Base-by-base conservation (phyloP, 1,140 invertebrate species). In the Micrasema longulum region DNA sequence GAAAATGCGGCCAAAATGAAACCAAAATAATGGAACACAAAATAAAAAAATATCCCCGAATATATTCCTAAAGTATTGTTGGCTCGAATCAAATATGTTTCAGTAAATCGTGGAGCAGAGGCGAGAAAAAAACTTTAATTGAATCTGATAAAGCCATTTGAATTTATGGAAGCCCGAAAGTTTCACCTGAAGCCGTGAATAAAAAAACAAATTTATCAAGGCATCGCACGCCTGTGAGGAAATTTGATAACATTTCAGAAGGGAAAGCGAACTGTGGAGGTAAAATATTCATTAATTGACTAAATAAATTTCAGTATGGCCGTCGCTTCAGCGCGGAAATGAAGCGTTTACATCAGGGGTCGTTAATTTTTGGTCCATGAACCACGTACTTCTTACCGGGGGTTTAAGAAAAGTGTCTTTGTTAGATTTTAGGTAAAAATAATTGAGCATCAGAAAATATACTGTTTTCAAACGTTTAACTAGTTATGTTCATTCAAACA, bases 151-250 rank as follows among this genome's bases (percentile, higher is more conserved):
- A 63, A 63, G 60, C 60, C 41, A 63, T 63, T 63, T 45, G 60
- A 63, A 63, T 63, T 63, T 63, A 63, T 63, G 60, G 60, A 63
- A 63, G 60, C 60, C 60, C 10, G 16, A 63, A 63, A 63, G 60
- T 63, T 63, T 63, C 43, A 63, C 60, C 60, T 63, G 60, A 26
- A 63, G 36, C 60, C 38, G 38, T 63, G 60, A 63, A 63, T 47
- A 63, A 63, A 63, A 63, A 63, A 63, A 63, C 60, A 63, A 63
- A 63, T 63, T 63, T 63, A 63, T 63, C 60, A 63, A 63, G 60
- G 60, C 60, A 63, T 45, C 47, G 41, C 60, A 26, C 26, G 60
- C 60, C 43, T 63, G 45, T 63, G 60, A 63, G 60, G 26, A 63
- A 63, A 63, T 63, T 63, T 63, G 47, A 63, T 63, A 63, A 63